These are phyloP conservation scores for Oreonectes daqikongensis DNA, from an alignment of 2,797 vertebrate species.

Conservation along the genomic window DNA sequence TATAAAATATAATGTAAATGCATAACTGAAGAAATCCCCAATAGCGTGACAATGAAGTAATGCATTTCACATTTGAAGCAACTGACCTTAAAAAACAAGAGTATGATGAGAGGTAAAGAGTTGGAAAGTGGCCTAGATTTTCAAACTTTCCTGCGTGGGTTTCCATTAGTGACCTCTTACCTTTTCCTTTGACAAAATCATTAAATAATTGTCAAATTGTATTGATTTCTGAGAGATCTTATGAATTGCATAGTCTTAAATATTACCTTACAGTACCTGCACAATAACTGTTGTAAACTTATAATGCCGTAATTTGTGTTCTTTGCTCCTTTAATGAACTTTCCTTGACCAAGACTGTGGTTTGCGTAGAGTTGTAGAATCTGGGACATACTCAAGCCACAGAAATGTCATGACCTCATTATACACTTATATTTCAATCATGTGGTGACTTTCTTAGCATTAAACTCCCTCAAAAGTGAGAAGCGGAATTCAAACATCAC, in stretches of 20 bases:
- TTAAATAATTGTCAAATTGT: not conserved
- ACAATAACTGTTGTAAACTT: not conserved
- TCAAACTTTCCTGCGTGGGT: not conserved
- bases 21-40: not conserved
- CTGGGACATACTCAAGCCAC: constrained; percentile 50
- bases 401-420: constrained; percentile 53
- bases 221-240: not conserved
- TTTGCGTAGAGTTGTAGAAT: constrained; percentile 49
- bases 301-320: no score
- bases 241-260: not conserved
- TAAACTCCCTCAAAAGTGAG: constrained; percentile 12
- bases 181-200: not conserved
- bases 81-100: constrained; percentile 34
- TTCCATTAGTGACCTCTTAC: constrained; percentile 31
- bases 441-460: constrained; percentile 34
- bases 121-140: constrained; percentile 34
- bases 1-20: not conserved
- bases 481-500: constrained; percentile 15
- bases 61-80: not conserved
- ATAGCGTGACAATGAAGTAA: not conserved
- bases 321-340: constrained; percentile 11
- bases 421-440: constrained; percentile 25
- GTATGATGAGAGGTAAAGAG: not conserved
- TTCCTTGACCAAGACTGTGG: constrained; percentile 41
- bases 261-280: not conserved